A percentile compares a stretch with the other conserved stretches of the same genome.
phyloP scores from a whole-genome alignment of 1,140 invertebrate genomes.

The Adoxophyes honmai region DNA sequence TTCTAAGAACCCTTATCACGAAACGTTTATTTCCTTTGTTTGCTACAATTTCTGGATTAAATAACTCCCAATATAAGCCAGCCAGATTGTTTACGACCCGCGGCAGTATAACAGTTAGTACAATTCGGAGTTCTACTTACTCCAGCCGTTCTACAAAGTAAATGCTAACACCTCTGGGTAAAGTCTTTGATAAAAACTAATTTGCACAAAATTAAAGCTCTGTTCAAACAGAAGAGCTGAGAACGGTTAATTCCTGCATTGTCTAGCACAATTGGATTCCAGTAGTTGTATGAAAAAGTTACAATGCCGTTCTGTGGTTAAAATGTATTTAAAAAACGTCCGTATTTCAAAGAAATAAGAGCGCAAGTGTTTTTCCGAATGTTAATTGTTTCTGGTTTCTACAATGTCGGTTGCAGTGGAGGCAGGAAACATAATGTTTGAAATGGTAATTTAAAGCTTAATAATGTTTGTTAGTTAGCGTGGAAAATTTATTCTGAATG shows the following conservation, averaged over 20 bases:
- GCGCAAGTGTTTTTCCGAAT: neutral
- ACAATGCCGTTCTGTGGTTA: neutral
- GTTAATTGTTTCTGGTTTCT: neutral
- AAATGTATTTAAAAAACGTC: neutral
- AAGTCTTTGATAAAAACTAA: conserved; percentile 6
- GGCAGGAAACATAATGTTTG: conserved; percentile 11
- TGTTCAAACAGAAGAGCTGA: conserved; percentile 7
- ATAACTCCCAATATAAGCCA: no score
- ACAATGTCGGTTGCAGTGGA: neutral
- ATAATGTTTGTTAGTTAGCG: neutral
- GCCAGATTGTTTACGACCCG: no score
- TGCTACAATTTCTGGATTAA: no score
- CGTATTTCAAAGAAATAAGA: neutral
- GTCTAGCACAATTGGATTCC: conserved; percentile 12
- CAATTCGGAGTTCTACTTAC: no score
- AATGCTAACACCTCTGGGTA: neutral
- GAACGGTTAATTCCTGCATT: conserved; percentile 11
- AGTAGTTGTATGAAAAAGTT: conserved; percentile 1
- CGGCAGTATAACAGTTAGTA: no score
- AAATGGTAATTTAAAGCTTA: neutral
- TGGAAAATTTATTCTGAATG: neutral
- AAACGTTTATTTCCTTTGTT: no score
- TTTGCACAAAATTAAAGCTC: conserved; percentile 13
- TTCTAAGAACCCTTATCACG: no score
- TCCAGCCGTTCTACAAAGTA: neutral